phyloP scores from a whole-genome alignment of 2,888 invertebrate genomes.

The Tubulanus polymorphus region DNA sequence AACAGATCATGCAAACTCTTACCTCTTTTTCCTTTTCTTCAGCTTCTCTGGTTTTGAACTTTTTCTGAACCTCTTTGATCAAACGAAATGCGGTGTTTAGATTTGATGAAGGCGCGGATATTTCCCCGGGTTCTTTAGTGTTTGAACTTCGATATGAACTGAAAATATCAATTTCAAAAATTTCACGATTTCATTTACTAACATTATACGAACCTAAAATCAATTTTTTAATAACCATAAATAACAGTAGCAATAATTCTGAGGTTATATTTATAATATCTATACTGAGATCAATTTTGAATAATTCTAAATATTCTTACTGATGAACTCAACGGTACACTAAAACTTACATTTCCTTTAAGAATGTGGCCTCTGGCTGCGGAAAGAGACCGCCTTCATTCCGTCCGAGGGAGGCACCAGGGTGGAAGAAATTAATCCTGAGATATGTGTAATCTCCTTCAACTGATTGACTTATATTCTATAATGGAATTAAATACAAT shows the following conservation, averaged over 20 bases:
- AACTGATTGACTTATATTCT: constrained; percentile 94
- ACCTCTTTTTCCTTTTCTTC: constrained; percentile 97
- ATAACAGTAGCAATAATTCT: too few species aligned
- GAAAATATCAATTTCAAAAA: too few species aligned
- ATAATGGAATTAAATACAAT: constrained; percentile 9
- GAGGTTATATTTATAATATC: too few species aligned
- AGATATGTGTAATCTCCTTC: constrained; percentile 99
- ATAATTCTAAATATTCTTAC: too few species aligned
- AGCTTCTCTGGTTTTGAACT: constrained; percentile 95
- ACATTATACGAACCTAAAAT: too few species aligned
- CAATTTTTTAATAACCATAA: too few species aligned
- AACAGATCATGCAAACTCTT: too few species aligned
- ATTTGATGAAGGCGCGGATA: constrained; percentile 90
- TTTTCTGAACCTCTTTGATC: constrained; percentile 98
- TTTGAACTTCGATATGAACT: constrained; percentile 93
- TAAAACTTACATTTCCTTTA: constrained; percentile 89
- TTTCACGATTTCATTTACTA: too few species aligned
- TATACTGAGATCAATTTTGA: too few species aligned
- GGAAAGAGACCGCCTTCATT: constrained; percentile 88
- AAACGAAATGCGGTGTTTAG: constrained; percentile 93
- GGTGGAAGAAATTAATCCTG: constrained; percentile 95
- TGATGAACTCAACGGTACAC: neutral
- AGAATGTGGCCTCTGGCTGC: constrained; percentile 92
- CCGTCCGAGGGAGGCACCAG: constrained; percentile 89
- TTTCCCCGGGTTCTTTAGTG: constrained; percentile 95